These are phyloP conservation scores for Tetragonula clypearis DNA, from an alignment of 1,140 invertebrate genomes.

Conservation along the genomic window DNA sequence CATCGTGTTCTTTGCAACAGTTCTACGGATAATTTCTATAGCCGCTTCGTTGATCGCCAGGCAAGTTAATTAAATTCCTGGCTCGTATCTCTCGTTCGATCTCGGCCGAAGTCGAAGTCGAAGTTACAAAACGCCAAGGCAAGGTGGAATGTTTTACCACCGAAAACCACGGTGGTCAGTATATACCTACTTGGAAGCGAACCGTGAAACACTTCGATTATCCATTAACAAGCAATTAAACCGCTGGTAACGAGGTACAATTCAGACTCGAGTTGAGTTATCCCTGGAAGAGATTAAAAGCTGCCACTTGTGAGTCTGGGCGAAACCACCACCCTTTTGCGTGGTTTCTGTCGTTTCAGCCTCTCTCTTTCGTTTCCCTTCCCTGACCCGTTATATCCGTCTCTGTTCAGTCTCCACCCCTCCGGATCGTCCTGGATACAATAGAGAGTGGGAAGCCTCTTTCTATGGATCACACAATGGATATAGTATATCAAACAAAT, in stretches of 20 bases:
- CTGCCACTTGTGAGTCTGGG: conserved; percentile 71
- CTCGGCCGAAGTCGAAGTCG: background rate
- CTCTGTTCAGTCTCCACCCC: conserved; percentile 46
- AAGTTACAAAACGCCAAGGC: conserved; percentile 15
- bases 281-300: conserved; percentile 70
- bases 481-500: conserved; percentile 79
- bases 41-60: background rate
- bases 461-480: conserved; percentile 73
- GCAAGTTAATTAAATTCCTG: conserved; percentile 5
- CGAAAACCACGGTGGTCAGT: conserved; percentile 8
- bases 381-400: conserved; percentile 1
- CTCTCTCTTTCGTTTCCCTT: conserved; percentile 37
- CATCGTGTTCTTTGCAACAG: background rate
- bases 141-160: conserved; percentile 2
- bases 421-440: conserved; percentile 49
- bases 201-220: conserved; percentile 58
- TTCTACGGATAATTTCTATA: background rate
- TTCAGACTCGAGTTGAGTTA: conserved; percentile 60
- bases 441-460: conserved; percentile 67
- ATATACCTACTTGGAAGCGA: background rate
- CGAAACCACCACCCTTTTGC: conserved; percentile 62
- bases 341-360: conserved; percentile 42
- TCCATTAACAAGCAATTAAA: conserved; percentile 75
- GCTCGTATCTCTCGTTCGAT: background rate
- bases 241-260: conserved; percentile 61